These are phyloP conservation scores for Monopis laevigella DNA, from an alignment of 2,888 invertebrate species.

Conservation along the genomic window DNA sequence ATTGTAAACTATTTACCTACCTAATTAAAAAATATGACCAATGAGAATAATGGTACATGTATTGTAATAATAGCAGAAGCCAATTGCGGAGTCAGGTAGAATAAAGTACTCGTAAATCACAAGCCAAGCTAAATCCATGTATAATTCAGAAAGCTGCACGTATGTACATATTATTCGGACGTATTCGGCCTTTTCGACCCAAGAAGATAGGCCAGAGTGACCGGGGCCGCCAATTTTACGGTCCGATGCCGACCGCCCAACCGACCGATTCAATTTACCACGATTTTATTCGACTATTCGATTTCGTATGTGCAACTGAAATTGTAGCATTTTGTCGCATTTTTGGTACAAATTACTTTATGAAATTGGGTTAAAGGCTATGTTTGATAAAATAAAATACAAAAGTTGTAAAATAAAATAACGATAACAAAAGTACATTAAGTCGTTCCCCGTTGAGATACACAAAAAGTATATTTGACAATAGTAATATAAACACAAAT, in stretches of 20 bases:
- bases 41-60: too few relatives aligned
- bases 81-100: too few relatives aligned
- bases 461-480: neutral
- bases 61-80: too few relatives aligned
- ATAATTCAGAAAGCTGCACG: slow-evolving; percentile 41
- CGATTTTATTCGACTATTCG: slow-evolving; percentile 54
- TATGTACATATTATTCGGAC: slow-evolving; percentile 7
- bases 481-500: neutral
- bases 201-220: slow-evolving; percentile 46
- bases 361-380: too few relatives aligned
- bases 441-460: too few relatives aligned
- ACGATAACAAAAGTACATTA: too few relatives aligned
- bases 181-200: slow-evolving; percentile 15
- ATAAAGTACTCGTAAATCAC: too few relatives aligned
- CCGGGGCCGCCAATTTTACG: slow-evolving; percentile 58
- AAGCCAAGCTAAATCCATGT: slow-evolving; percentile 48
- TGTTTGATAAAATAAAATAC: too few relatives aligned
- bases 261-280: slow-evolving; percentile 62
- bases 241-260: slow-evolving; percentile 38
- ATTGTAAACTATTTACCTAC: too few relatives aligned
- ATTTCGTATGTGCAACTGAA: slow-evolving; percentile 50
- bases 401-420: too few relatives aligned
- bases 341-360: too few relatives aligned
- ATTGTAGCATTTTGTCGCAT: slow-evolving; percentile 36
- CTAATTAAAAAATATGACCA: too few relatives aligned